Evolutionary conservation across 2,888 invertebrate species (phyloP), one percentile per base, ranked within the genome.

Genomic region (Flabesymbios commensalis): DNA sequence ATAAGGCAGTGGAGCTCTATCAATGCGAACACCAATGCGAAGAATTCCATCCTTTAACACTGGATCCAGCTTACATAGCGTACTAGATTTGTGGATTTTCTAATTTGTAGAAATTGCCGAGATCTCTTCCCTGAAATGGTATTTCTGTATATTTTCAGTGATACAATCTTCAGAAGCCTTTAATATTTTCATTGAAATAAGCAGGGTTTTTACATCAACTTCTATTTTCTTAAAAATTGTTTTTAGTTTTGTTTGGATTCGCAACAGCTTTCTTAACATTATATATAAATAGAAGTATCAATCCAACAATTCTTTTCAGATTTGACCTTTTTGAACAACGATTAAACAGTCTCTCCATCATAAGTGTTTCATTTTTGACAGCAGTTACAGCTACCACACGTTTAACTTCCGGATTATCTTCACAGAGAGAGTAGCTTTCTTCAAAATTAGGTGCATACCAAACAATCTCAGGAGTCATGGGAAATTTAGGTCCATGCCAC

Each of bases 401-500:
- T 22, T 17, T 19, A 19, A 7, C 14, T 22, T 45, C 19, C 7
- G 19, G 7, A 7, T 45, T 19, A 17, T 45, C 45, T 7, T 45
- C 19, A 7, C 19, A 14, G 17, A 17, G 14, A 19, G 19, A 17
- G 17, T 17, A 10, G 7, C 7, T 19, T 10, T 14, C 19, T 10
- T 45, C 14, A 17, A 17, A 7, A 17, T 14, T 14, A 7, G 10
- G 45, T 63, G 26, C 61, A 22, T 29, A 33, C 52, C 56, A 63
- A 22, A 48, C 28, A 7, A 5, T 24, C 31, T 59, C 59, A n/a
- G 24, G 36, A 29, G 42, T 33, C 51, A 41, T 52, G 7, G 59
- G 58, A 32, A 65, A 64, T 7, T 48, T 51, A 36, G 64, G 39
- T n/a, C 39, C 39, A 14, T 10, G n/a, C 39, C 39, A 14, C 39